Evolutionary conservation across 2,113 vertebrate species (phyloP).

Genomic region (Ctenodactylus gundi): DNA sequence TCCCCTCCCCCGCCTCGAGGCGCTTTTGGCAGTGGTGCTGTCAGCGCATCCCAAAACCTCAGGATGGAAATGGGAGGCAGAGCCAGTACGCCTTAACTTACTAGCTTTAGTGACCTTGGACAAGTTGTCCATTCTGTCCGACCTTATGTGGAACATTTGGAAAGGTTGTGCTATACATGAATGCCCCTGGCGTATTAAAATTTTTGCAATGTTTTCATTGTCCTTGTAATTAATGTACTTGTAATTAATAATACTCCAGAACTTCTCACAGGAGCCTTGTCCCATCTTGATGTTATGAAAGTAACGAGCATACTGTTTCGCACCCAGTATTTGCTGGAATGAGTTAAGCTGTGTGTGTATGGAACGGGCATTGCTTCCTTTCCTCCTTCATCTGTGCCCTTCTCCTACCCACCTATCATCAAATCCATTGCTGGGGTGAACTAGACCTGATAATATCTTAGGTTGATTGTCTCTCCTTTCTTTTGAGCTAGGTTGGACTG

Average conservation of each 20-base stretch:
- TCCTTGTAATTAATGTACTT: background rate
- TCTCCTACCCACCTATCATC: background rate
- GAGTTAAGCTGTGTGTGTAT: background rate
- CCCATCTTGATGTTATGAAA: background rate
- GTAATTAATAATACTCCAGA: background rate
- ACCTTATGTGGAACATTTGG: conserved; percentile 6
- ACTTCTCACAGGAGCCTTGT: background rate
- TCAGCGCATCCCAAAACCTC: background rate
- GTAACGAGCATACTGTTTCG: background rate
- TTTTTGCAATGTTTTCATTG: background rate
- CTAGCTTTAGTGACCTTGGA: conserved; percentile 8
- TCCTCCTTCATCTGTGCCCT: background rate
- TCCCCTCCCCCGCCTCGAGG: background rate
- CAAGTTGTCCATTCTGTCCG: background rate
- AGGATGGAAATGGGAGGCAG: background rate
- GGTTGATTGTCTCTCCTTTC: background rate
- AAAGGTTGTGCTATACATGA: background rate
- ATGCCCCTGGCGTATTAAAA: background rate
- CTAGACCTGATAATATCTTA: background rate
- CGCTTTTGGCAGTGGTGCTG: background rate
- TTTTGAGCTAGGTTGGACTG: background rate
- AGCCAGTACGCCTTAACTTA: background rate
- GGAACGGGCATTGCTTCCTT: background rate
- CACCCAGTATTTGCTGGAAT: background rate
- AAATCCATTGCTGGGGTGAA: background rate